Percentiles rank a stretch among this genome's conserved stretches.
Evolutionary conservation across 1,140 invertebrate species (phyloP).

Genomic region (Cydia amplana): DNA sequence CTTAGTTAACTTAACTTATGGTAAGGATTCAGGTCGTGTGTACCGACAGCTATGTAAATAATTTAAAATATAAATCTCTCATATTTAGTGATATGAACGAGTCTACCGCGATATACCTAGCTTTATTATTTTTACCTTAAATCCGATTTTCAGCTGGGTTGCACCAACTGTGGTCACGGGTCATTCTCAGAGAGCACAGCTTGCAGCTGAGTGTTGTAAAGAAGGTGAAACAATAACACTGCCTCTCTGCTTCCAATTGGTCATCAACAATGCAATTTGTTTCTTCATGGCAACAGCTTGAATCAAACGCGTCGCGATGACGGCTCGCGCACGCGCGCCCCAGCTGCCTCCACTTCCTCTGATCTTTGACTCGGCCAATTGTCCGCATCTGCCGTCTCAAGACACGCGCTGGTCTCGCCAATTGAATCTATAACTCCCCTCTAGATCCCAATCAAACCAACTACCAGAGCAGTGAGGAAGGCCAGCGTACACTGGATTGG

Average conservation of each 20-base stretch:
- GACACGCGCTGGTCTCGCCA: slow-evolving; percentile 48
- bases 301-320: slow-evolving; percentile 12
- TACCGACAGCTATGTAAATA: no score
- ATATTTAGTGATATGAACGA: no score
- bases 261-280: neutral
- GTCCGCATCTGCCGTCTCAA: slow-evolving; percentile 68
- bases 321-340: slow-evolving; percentile 60
- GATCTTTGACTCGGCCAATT: slow-evolving; percentile 76
- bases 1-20: neutral
- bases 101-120: no score
- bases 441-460: slow-evolving; percentile 34
- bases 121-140: no score
- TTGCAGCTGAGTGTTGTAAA: no score
- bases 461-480: slow-evolving; percentile 10
- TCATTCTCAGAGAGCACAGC: no score
- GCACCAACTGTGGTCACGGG: no score
- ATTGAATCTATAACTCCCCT: slow-evolving; percentile 49
- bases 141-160: no score
- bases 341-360: slow-evolving; percentile 72
- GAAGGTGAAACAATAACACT: neutral
- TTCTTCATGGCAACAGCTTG: slow-evolving; percentile 22
- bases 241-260: neutral
- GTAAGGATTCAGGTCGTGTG: neutral
- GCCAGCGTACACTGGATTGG: slow-evolving; percentile 20
- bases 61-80: no score